Evolutionary conservation across 2,797 vertebrate species (phyloP).

Genomic region (Hippoglossus hippoglossus): DNA sequence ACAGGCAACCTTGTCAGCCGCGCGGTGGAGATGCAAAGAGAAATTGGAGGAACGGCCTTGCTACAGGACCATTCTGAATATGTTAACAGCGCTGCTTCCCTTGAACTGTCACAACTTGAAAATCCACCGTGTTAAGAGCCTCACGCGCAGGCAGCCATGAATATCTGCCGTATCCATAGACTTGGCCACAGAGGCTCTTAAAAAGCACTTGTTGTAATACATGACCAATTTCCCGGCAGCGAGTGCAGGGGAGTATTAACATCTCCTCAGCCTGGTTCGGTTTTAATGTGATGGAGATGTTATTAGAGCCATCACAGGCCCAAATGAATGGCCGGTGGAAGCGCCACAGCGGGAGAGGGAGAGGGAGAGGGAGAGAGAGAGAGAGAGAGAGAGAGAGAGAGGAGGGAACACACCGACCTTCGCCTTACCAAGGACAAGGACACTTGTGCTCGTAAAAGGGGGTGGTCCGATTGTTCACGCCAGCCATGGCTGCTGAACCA

Average conservation of each 20-base stretch:
- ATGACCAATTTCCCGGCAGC: slow-evolving; percentile 72
- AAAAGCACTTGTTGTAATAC: slow-evolving; percentile 82
- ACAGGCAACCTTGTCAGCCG: slow-evolving; percentile 75
- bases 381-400: slow-evolving; percentile 42
- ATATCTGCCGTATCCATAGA: slow-evolving; percentile 69
- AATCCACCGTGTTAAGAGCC: slow-evolving; percentile 75
- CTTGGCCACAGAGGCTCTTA: slow-evolving; percentile 67
- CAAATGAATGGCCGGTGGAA: slow-evolving; percentile 77
- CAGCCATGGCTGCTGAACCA: slow-evolving; percentile 54
- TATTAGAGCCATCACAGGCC: slow-evolving; percentile 77
- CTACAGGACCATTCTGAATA: slow-evolving; percentile 78
- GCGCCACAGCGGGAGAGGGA: slow-evolving; percentile 53
- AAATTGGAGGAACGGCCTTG: slow-evolving; percentile 80
- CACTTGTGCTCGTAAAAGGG: slow-evolving; percentile 77
- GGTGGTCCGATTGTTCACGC: slow-evolving; percentile 72
- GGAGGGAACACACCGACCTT: slow-evolving; percentile 66
- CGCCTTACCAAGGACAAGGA: slow-evolving; percentile 81
- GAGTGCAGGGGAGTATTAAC: slow-evolving; percentile 73
- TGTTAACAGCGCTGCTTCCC: slow-evolving; percentile 80
- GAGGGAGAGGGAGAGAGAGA: slow-evolving; percentile 44
- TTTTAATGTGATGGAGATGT: slow-evolving; percentile 81
- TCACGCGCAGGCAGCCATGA: slow-evolving; percentile 66
- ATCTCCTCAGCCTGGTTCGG: slow-evolving; percentile 72
- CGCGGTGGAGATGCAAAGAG: slow-evolving; percentile 73
- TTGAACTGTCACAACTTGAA: slow-evolving; percentile 84